Percentiles rank a stretch among this genome's conserved stretches.
phyloP scores from a whole-genome alignment of 2,113 vertebrate species.

The Aramus guarauna region DNA sequence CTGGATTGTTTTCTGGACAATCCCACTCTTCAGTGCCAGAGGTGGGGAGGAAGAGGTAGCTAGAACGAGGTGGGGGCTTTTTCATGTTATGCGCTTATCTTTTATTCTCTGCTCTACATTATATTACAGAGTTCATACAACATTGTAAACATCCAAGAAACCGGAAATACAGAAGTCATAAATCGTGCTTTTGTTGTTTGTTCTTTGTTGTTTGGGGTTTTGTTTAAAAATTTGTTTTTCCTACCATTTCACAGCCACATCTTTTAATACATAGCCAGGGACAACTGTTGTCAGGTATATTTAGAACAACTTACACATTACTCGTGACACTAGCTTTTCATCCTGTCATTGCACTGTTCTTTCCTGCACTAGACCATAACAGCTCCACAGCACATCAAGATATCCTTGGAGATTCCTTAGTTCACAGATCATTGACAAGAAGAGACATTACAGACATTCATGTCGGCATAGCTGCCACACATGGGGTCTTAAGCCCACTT shows the following conservation, averaged over 20 bases:
- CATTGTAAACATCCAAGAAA: not conserved
- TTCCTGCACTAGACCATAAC: not conserved
- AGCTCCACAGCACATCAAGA: not conserved
- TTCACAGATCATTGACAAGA: conserved; percentile 29
- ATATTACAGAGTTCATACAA: not conserved
- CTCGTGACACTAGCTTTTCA: not conserved
- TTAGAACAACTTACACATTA: not conserved
- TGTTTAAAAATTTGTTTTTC: not conserved
- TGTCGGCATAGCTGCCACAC: not conserved
- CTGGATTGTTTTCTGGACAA: not conserved
- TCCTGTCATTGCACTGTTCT: not conserved
- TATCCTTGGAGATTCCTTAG: conserved; percentile 30
- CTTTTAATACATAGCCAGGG: not conserved
- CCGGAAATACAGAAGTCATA: not conserved
- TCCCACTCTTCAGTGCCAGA: not conserved
- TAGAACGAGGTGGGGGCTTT: not conserved
- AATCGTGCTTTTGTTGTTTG: not conserved
- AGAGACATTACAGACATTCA: conserved; percentile 17
- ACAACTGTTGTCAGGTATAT: not conserved
- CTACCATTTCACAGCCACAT: not conserved
- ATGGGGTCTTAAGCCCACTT: conserved; percentile 15
- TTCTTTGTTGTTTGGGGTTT: not conserved
- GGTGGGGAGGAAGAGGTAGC: not conserved
- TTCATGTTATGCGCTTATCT: not conserved
- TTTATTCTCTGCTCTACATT: not conserved